Evolutionary conservation across 2,113 vertebrate species (phyloP).

Genomic region (Axis porcinus): DNA sequence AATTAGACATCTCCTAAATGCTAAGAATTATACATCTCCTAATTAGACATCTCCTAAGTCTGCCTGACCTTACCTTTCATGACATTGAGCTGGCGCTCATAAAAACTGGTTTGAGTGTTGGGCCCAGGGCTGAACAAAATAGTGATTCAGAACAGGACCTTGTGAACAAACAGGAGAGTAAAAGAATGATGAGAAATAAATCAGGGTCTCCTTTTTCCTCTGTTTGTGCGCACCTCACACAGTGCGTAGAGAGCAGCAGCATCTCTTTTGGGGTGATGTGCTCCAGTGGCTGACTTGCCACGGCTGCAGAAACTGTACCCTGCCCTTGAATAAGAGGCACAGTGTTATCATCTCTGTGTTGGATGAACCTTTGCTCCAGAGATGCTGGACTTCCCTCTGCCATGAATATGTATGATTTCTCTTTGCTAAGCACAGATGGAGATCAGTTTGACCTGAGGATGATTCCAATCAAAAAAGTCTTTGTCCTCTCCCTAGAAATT

Average conservation of each 20-base stretch:
- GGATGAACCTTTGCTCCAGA: not conserved
- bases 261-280: fast-evolving
- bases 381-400: not conserved
- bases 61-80: not conserved
- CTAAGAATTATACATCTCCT: not conserved
- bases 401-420: slow-evolving; percentile 7
- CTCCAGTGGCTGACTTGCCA: slow-evolving; percentile 19
- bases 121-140: not conserved
- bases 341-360: not conserved
- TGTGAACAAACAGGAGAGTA: not conserved
- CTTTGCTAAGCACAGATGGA: not conserved
- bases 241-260: fast-evolving
- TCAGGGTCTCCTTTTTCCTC: not conserved
- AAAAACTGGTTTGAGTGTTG: not conserved
- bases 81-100: not conserved
- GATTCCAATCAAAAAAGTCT: not conserved
- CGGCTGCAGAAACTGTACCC: slow-evolving; percentile 18
- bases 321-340: not conserved
- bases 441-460: not conserved
- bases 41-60: not conserved
- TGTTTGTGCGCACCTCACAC: not conserved
- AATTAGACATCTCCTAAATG: not conserved
- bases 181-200: not conserved
- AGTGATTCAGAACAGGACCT: not conserved
- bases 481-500: not conserved